Base-by-base conservation (phyloP, 2,797 vertebrate species). In the Furcifer pardalis region DNA sequence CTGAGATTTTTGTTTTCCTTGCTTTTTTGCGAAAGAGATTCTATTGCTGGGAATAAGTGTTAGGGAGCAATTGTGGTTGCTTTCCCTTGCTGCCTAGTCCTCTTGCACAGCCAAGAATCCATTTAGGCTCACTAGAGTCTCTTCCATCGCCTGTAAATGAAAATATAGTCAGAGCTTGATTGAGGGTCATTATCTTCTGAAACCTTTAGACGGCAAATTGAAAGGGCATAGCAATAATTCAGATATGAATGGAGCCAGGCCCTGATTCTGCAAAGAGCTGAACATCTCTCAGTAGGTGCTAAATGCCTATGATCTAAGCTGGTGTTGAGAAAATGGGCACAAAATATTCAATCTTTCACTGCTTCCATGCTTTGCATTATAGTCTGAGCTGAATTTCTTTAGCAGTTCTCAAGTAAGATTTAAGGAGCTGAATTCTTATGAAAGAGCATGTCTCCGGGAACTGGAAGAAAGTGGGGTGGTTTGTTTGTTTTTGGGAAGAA, bases 141-240 rank as follows among this genome's bases (percentile, higher is more conserved):
- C n/a, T 42, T 56, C 72, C 77, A 63, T 76, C 63, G 42, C 40
- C 65, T 76, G 81, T 69, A 71, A 87, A 87, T 84, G 71, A 76
- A 79, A 87, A 84, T 87, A 76, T 40, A 77, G 63, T 52, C 71
- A 75, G 52, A 75, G 78, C 52, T 68, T 77, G 72, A 84, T 72
- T 32, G 65, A 71, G 59, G 86, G 77, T 81, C 65, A 77, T 52
- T 72, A 71, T 77, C 65, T 56, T 46, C 66, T 10, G n/a, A 37
- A 63, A 63, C 65, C 86, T 56, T 63, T 77, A 77, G 56, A 35
- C 44, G 63, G 86, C 73, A 81, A 77, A 81, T 84, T 84, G 74
- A 87, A 87, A 84, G 73, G 86, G 56, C 82, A 81, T 56, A 56
- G 65, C 46, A 77, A n/a, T 84, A 81, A 87, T 81, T 86, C 65